Percentiles rank a stretch among this genome's conserved stretches.
These are phyloP conservation scores for Caenorhabditis sp. DNA, from an alignment of 2,888 invertebrate species.

Conservation along the genomic window DNA sequence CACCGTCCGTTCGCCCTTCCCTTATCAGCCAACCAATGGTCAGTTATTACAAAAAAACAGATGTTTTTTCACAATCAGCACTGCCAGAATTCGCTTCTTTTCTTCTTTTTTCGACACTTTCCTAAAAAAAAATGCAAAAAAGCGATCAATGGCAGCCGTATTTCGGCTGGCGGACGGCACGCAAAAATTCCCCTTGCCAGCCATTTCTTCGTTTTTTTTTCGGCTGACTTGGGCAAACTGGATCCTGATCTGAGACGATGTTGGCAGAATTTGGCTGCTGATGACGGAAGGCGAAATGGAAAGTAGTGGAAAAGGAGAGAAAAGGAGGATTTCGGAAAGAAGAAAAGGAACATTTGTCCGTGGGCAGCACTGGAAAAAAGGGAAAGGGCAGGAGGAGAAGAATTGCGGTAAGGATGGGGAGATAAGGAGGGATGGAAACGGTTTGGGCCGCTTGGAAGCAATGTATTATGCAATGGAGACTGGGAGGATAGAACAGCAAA, in stretches of 20 bases:
- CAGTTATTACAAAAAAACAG: not conserved
- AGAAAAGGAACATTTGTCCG: not conserved
- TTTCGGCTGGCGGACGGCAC: conserved; percentile 30
- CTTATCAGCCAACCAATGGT: not conserved
- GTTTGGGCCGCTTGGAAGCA: too few species aligned
- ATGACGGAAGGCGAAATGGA: too few species aligned
- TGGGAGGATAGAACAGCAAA: too few species aligned
- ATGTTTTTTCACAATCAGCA: not conserved
- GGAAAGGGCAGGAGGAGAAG: conserved; percentile 1
- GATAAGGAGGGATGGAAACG: not conserved
- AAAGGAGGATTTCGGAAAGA: conserved; percentile 24
- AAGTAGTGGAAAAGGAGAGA: too few species aligned
- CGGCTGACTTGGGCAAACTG: conserved; percentile 44
- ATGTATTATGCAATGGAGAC: too few species aligned
- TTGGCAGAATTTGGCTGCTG: conserved; percentile 12
- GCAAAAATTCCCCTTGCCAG: conserved; percentile 33
- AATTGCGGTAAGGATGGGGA: not conserved
- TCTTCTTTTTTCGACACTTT: too few species aligned
- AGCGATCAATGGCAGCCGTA: conserved; percentile 12
- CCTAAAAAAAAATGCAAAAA: not conserved
- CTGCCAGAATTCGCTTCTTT: too few species aligned
- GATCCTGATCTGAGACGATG: conserved; percentile 33
- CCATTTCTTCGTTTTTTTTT: conserved; percentile 50
- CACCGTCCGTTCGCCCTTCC: not conserved
- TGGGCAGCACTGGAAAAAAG: conserved; percentile 1